Conservation (phyloP, 2,113 vertebrate genomes). For the Catharus minimus region DNA sequence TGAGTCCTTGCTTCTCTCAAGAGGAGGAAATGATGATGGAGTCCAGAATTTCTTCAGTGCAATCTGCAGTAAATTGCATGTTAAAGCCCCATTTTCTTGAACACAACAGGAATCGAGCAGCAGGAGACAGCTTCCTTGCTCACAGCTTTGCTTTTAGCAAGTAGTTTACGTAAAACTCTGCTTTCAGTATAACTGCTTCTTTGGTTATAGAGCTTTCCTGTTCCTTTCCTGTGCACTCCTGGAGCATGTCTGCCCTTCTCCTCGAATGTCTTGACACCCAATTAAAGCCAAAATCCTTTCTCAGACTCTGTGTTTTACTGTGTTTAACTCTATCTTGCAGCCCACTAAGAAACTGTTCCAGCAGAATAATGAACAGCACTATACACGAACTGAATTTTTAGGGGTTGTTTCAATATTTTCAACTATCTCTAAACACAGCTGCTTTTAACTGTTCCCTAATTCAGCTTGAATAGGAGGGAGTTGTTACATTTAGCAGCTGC, state of each 20-base stretch:
- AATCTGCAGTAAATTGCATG: neutral
- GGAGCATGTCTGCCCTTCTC: neutral
- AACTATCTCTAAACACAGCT: neutral
- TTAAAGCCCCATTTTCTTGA: slow-evolving; percentile 27
- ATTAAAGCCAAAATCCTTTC: neutral
- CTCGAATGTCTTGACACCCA: neutral
- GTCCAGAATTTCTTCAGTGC: neutral
- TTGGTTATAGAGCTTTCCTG: neutral
- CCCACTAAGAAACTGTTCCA: neutral
- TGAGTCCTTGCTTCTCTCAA: neutral
- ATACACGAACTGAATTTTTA: neutral
- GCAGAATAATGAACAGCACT: neutral
- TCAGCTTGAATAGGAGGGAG: neutral
- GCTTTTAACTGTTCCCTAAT: neutral
- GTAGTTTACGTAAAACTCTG: neutral
- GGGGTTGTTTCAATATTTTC: neutral
- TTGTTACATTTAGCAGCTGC: neutral
- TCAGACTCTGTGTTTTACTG: neutral
- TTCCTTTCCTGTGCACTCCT: neutral
- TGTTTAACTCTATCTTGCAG: neutral
- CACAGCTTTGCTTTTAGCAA: slow-evolving; percentile 5
- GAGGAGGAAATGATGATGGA: neutral
- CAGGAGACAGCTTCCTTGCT: neutral
- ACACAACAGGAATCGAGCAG: neutral
- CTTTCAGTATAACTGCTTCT: neutral